A percentile compares a stretch with the other conserved stretches of the same genome.
phyloP scores from a whole-genome alignment of 1,140 invertebrate genomes.

The Anadara kagoshimensis region DNA sequence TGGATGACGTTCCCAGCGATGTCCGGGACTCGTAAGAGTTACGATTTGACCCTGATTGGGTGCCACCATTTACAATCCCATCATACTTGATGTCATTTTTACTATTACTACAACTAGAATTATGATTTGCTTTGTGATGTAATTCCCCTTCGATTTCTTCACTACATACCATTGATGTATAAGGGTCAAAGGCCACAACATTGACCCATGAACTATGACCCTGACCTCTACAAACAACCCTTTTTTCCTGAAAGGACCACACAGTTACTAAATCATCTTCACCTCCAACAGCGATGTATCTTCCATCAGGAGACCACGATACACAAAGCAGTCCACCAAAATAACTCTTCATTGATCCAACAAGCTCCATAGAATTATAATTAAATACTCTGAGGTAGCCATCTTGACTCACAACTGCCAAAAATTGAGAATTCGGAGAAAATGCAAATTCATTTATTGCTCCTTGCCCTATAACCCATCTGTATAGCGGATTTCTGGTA shows the following conservation, averaged over 20 bases:
- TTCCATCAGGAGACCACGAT: slow-evolving; percentile 97
- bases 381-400: slow-evolving; percentile 97
- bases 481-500: slow-evolving; percentile 94
- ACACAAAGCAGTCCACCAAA: slow-evolving; percentile 96
- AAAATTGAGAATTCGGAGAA: slow-evolving; percentile 92
- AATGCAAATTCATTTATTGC: slow-evolving; percentile 98
- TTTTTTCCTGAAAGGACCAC: slow-evolving; percentile 94
- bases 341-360: slow-evolving; percentile 89
- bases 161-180: slow-evolving; percentile 79
- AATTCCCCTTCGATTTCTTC: slow-evolving; percentile 61
- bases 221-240: slow-evolving; percentile 96
- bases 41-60: slow-evolving; percentile 20
- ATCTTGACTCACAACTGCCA: slow-evolving; percentile 90
- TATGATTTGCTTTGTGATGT: slow-evolving; percentile 67
- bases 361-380: slow-evolving; percentile 96
- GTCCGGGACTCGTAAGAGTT: slow-evolving; percentile 10
- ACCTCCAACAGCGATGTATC: slow-evolving; percentile 96
- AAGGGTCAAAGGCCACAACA: slow-evolving; percentile 97
- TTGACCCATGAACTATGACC: slow-evolving; percentile 94
- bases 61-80: slow-evolving; percentile 25
- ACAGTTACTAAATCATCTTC: slow-evolving; percentile 99
- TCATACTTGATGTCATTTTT: slow-evolving; percentile 15
- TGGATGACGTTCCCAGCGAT: slow-evolving; percentile 46
- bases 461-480: slow-evolving; percentile 80
- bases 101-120: slow-evolving; percentile 11